These are phyloP conservation scores for Enteromius unitaeniatus DNA, from an alignment of 2,797 vertebrate genomes.

Conservation along the genomic window DNA sequence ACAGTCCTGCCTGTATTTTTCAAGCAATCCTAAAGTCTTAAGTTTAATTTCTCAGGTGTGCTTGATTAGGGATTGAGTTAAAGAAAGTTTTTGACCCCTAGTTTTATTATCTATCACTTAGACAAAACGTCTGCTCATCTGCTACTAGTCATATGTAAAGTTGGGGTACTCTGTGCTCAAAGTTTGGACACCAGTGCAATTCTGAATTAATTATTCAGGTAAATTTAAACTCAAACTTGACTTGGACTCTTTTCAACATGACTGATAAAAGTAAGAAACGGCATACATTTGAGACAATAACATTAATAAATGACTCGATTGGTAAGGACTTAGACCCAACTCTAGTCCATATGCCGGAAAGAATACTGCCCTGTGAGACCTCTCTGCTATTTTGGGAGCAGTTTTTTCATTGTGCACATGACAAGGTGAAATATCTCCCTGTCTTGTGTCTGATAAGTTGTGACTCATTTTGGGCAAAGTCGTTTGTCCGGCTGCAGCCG, in stretches of 20 bases:
- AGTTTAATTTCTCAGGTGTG: background rate
- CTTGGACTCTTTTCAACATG: background rate
- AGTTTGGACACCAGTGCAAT: background rate
- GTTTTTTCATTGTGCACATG: conserved; percentile 26
- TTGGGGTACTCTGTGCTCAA: background rate
- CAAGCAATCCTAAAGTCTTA: background rate
- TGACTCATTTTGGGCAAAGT: conserved; percentile 45
- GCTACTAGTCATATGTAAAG: background rate
- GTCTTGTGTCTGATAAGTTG: conserved; percentile 39
- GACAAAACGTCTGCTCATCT: background rate
- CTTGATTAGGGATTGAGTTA: background rate
- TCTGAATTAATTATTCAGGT: background rate
- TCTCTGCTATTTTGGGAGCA: conserved; percentile 29
- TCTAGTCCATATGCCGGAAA: background rate
- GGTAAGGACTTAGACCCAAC: background rate
- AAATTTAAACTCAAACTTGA: background rate
- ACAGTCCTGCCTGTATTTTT: background rate
- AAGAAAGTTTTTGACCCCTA: background rate
- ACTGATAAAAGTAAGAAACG: background rate
- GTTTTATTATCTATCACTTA: background rate
- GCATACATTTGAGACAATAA: background rate
- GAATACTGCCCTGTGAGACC: background rate
- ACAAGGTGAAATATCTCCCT: conserved; percentile 52
- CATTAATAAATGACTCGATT: background rate
- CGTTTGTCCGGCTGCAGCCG: conserved; percentile 45